Evolutionary conservation across 2,113 vertebrate species (phyloP).

Genomic region (Cynocephalus volans): DNA sequence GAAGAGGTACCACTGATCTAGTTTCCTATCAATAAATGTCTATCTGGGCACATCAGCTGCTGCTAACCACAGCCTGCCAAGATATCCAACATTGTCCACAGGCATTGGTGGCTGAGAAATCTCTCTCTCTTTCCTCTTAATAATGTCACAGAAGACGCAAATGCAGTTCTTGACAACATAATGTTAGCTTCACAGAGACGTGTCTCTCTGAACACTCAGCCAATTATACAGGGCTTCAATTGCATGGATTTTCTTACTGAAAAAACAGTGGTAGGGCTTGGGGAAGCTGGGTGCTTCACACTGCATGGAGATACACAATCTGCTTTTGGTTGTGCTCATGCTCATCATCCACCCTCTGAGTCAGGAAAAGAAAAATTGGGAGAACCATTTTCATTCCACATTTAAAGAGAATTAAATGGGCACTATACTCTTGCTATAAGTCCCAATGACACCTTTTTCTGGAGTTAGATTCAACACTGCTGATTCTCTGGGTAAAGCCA

Average conservation of each 20-base stretch:
- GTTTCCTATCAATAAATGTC: constrained; percentile 53
- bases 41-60: neutral
- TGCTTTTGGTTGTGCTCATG: constrained; percentile 45
- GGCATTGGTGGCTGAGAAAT: constrained; percentile 72
- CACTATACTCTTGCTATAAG: neutral
- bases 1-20: constrained; percentile 53
- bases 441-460: constrained; percentile 8
- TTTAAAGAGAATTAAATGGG: constrained; percentile 63
- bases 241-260: constrained; percentile 75
- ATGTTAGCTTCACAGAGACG: constrained; percentile 78
- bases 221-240: constrained; percentile 61
- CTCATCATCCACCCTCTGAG: constrained; percentile 7
- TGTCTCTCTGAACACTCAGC: constrained; percentile 68
- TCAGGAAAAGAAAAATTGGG: constrained; percentile 55
- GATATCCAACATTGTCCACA: constrained; percentile 27
- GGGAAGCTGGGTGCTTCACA: constrained; percentile 49
- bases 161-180: constrained; percentile 77
- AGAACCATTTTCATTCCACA: constrained; percentile 58
- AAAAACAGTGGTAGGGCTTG: constrained; percentile 60
- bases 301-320: constrained; percentile 63
- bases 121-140: constrained; percentile 65
- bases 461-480: constrained; percentile 14
- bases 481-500: neutral
- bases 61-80: constrained; percentile 55
- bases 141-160: constrained; percentile 81